Evolutionary conservation across 2,888 invertebrate genomes (phyloP).

Genomic region (Chouioia cunea): DNA sequence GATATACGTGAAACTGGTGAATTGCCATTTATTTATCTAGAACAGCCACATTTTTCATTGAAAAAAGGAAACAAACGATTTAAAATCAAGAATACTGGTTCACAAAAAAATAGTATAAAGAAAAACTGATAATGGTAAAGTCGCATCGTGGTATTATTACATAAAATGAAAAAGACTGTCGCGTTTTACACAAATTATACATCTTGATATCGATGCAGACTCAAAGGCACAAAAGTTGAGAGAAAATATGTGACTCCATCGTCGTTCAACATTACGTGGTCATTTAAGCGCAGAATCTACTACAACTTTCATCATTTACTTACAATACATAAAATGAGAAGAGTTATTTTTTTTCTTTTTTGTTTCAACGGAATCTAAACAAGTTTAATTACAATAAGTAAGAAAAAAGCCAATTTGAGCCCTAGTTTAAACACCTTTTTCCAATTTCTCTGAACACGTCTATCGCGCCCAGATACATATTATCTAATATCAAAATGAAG

Average conservation of each 20-base stretch:
- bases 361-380: slow-evolving; percentile 38
- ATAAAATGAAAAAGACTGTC: slow-evolving; percentile 52
- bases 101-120: slow-evolving; percentile 52
- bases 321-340: slow-evolving; percentile 52
- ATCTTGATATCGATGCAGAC: slow-evolving; percentile 55
- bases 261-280: slow-evolving; percentile 42
- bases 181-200: slow-evolving; percentile 62
- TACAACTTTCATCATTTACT: slow-evolving; percentile 56
- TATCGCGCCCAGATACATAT: slow-evolving; percentile 73
- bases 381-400: slow-evolving; percentile 49
- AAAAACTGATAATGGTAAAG: slow-evolving; percentile 47
- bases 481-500: slow-evolving; percentile 69
- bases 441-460: slow-evolving; percentile 71
- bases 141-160: slow-evolving; percentile 46
- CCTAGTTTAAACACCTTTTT: slow-evolving; percentile 55
- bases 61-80: slow-evolving; percentile 54
- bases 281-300: slow-evolving; percentile 59
- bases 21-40: slow-evolving; percentile 64
- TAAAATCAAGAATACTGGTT: slow-evolving; percentile 58
- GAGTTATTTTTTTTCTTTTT: slow-evolving; percentile 44
- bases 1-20: slow-evolving; percentile 48
- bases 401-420: slow-evolving; percentile 58
- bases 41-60: slow-evolving; percentile 63
- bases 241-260: slow-evolving; percentile 53
- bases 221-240: slow-evolving; percentile 64